Conservation (phyloP, 2,113 vertebrate species). For the Halcyon senegalensis region DNA sequence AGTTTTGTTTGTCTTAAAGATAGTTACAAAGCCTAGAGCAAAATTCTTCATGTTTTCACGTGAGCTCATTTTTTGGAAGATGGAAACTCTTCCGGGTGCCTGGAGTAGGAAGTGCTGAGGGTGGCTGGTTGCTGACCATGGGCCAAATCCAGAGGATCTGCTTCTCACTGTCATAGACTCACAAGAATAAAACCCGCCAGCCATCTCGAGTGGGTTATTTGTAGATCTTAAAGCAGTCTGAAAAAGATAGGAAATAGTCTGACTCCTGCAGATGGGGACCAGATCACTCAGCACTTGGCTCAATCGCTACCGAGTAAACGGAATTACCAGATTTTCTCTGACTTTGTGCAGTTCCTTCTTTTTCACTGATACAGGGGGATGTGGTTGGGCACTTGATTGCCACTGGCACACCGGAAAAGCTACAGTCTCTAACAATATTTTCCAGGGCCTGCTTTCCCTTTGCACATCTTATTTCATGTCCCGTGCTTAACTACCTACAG, state of each 20-base stretch:
- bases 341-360: not conserved
- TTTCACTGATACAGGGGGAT: too few relatives aligned
- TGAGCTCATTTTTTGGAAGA: not conserved
- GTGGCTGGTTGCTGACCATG: not conserved
- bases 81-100: not conserved
- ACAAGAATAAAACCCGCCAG: not conserved
- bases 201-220: rapidly evolving
- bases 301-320: not conserved
- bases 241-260: not conserved
- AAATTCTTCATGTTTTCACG: not conserved
- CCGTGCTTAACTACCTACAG: not conserved
- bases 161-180: rapidly evolving
- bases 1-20: not conserved
- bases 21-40: not conserved
- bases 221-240: not conserved
- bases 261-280: not conserved
- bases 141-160: not conserved
- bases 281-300: not conserved
- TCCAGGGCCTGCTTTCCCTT: not conserved
- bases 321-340: not conserved
- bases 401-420: not conserved
- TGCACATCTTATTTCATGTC: not conserved
- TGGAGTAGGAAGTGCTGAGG: not conserved
- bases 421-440: not conserved
- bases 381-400: not conserved